Base-by-base conservation (phyloP, 1,140 invertebrate genomes). In the Camponotus pennsylvanicus region DNA sequence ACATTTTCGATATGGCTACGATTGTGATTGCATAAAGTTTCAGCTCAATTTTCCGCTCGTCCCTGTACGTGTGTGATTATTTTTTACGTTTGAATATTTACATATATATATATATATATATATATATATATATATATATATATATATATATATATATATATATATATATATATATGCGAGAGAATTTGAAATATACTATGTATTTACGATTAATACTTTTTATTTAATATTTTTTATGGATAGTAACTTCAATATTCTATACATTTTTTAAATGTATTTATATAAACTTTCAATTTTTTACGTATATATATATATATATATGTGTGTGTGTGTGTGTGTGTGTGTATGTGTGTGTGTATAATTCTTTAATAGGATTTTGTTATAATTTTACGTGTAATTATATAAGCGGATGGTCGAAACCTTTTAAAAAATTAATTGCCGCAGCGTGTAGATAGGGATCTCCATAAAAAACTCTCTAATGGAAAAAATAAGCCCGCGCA, bases 381-480 rank as follows among this genome's bases (percentile, higher is more conserved):
- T 71, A 71, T 77, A 45, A 77, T 64, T 63, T 27, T 45, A 34
- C 15, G 40, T 1, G 40, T 77, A 64, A 77, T 77, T 40, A 21
- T 18, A 11, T 77, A 77, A 77, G 27, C 40, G 57, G 75, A 77
- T 64, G 32, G 63, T 77, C 5, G 27, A 77, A 63, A 77, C 21
- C 40, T 77, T 77, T 45, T 59, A 63, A 77, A 77, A 77, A 77
- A 42, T 77, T 63, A 34, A 77, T 64, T 77, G 27, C 27, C 9
- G 9, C 49, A 52, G 45, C 2, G 18, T 64, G 11, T 11, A 15
- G 4, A 21, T 45, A 45, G 9, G 32, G 21, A 42, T 63, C 37
- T 77, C 27, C 15, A n/a, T 77, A 63, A 77, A 77, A 75, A 42
- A 64, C 2, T 27, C 15, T 4, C 15, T 9, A 4, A 4, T 63